A percentile compares a stretch with the other conserved stretches of the same genome.
phyloP scores from a whole-genome alignment of 2,797 vertebrate genomes.

The Hemitrygon akajei region DNA sequence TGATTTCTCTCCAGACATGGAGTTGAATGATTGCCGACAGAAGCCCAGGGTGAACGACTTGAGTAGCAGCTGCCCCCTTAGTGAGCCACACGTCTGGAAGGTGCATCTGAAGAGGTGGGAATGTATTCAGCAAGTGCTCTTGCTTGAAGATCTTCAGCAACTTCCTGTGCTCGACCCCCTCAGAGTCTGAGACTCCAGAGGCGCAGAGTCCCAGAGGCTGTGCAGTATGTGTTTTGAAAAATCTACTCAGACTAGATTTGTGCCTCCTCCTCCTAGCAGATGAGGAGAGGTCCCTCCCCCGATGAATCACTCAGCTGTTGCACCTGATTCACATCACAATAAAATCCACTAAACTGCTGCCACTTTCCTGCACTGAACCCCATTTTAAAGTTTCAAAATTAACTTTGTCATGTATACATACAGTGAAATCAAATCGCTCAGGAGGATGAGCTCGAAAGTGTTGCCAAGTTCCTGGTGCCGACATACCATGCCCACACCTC shows the following conservation, averaged over 20 bases:
- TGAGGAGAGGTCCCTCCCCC: not conserved
- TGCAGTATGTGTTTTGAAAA: not conserved
- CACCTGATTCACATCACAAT: no score
- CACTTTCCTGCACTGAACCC: not conserved
- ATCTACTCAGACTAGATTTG: not conserved
- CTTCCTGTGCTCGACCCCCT: no score
- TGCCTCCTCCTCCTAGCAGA: not conserved
- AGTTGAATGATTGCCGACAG: not conserved
- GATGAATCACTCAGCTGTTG: no score
- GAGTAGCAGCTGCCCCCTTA: not conserved
- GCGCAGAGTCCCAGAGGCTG: not conserved
- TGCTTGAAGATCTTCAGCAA: not conserved
- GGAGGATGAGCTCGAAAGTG: no score
- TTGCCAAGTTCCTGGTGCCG: no score
- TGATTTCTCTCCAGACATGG: not conserved
- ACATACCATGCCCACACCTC: no score
- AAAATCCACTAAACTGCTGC: no score
- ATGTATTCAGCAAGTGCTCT: not conserved
- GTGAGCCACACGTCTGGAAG: not conserved
- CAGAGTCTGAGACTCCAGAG: no score
- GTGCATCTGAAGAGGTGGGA: not conserved
- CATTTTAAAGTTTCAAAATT: no score
- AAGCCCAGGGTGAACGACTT: not conserved
- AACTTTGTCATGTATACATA: no score
- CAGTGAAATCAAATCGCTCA: no score